Conservation (phyloP, 2,113 vertebrate genomes). For the Meriones unguiculatus region DNA sequence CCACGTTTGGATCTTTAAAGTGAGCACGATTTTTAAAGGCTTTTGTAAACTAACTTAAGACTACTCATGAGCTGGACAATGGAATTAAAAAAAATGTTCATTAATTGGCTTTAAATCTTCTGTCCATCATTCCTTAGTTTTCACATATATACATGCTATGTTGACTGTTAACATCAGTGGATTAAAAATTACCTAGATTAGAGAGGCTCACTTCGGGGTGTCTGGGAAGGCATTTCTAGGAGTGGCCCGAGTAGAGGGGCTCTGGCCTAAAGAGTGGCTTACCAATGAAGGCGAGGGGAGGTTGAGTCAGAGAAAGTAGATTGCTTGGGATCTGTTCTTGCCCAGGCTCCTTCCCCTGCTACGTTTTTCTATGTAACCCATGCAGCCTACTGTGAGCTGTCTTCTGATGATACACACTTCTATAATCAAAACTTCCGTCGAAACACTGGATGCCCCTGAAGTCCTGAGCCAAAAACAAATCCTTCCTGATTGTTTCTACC, state of each 20-base stretch:
- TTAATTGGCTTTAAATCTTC: neutral
- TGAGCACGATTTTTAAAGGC: neutral
- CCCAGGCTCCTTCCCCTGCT: no score
- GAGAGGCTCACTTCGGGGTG: neutral
- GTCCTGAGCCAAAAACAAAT: neutral
- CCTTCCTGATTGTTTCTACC: neutral
- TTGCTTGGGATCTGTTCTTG: no score
- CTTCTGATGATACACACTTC: neutral
- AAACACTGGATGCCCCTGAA: neutral
- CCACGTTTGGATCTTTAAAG: neutral
- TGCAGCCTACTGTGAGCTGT: neutral
- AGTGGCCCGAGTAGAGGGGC: neutral
- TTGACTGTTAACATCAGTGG: no score
- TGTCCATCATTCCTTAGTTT: neutral
- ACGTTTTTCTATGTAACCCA: neutral
- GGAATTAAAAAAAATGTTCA: neutral
- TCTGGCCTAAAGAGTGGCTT: neutral
- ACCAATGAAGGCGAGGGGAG: no score
- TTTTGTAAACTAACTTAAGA: neutral
- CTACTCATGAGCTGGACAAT: neutral
- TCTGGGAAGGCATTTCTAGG: neutral
- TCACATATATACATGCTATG: neutral
- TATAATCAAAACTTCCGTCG: neutral
- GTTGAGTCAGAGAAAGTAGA: neutral
- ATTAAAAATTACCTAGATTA: neutral